phyloP scores from a whole-genome alignment of 1,140 invertebrate species.

The Drusus annulatus region DNA sequence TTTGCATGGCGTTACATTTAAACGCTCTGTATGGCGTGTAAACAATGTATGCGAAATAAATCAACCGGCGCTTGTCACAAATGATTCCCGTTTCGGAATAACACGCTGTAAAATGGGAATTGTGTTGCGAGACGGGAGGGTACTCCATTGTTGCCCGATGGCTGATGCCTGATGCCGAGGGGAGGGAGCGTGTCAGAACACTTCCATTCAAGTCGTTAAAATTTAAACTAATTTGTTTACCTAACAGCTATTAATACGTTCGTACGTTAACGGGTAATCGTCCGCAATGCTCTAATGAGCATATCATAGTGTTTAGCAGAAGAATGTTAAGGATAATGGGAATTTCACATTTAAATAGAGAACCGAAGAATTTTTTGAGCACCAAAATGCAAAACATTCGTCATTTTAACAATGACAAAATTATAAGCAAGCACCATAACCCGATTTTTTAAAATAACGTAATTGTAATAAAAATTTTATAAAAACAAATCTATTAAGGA shows the following conservation, averaged over 20 bases:
- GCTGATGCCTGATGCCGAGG: background rate
- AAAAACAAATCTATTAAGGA: too few species aligned
- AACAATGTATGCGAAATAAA: conserved; percentile 58
- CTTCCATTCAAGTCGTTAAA: conserved; percentile 4
- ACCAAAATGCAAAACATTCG: too few species aligned
- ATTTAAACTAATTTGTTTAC: conserved; percentile 29
- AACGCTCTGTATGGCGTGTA: conserved; percentile 57
- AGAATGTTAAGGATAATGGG: too few species aligned
- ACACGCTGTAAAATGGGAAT: conserved; percentile 44
- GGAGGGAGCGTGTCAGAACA: too few species aligned
- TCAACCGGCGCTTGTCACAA: conserved; percentile 56
- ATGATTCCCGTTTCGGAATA: conserved; percentile 52
- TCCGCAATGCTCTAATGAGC: too few species aligned
- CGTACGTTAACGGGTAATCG: background rate
- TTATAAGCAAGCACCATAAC: too few species aligned
- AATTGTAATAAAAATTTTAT: too few species aligned
- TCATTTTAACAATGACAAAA: too few species aligned
- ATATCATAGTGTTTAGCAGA: too few species aligned
- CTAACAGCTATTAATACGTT: conserved; percentile 15
- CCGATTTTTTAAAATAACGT: too few species aligned
- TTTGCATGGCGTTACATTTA: conserved; percentile 55
- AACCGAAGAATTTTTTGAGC: too few species aligned
- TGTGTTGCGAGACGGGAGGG: conserved; percentile 24
- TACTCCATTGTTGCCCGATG: conserved; percentile 10
- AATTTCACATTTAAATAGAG: too few species aligned